A percentile compares a stretch with the other conserved stretches of the same genome.
phyloP scores from a whole-genome alignment of 2,888 invertebrate species.

The Micoletzkya japonica region DNA sequence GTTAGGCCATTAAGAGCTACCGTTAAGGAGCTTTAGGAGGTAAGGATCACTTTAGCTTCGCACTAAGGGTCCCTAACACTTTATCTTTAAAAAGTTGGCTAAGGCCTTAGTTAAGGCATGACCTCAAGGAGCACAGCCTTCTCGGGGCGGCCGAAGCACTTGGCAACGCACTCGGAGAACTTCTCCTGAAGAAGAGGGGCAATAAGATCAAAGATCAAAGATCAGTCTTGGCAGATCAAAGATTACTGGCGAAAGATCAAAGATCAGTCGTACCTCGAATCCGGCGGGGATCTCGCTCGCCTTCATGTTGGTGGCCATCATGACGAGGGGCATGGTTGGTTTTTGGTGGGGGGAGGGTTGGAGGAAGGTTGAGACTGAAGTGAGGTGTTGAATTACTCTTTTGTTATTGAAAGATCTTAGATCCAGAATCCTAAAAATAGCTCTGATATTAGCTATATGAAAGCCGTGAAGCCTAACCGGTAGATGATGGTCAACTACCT shows the following conservation, averaged over 20 bases:
- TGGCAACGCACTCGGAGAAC: neutral
- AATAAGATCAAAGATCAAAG: neutral
- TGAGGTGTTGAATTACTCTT: neutral
- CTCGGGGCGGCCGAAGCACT: slow-evolving; percentile 2
- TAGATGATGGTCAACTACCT: no score
- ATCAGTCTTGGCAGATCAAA: neutral
- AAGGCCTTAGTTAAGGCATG: neutral
- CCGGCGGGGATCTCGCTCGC: slow-evolving; percentile 10
- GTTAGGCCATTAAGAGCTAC: neutral
- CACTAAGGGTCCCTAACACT: neutral
- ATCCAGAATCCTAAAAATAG: no score
- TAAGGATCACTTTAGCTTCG: no score
- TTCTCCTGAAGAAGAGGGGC: slow-evolving; percentile 4
- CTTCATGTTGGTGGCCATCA: slow-evolving; percentile 10
- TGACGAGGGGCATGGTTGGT: slow-evolving; percentile 6
- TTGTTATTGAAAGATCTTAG: no score
- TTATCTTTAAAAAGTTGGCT: neutral
- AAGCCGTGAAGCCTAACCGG: no score
- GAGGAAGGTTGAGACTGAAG: no score
- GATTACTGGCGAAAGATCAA: no score
- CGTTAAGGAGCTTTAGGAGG: neutral
- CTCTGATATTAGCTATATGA: no score
- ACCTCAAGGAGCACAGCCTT: slow-evolving; percentile 16
- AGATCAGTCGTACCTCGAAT: slow-evolving; percentile 1
- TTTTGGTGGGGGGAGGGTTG: neutral